Base-by-base conservation (phyloP, 2,113 vertebrate species). In the Cryptotis parvus region DNA sequence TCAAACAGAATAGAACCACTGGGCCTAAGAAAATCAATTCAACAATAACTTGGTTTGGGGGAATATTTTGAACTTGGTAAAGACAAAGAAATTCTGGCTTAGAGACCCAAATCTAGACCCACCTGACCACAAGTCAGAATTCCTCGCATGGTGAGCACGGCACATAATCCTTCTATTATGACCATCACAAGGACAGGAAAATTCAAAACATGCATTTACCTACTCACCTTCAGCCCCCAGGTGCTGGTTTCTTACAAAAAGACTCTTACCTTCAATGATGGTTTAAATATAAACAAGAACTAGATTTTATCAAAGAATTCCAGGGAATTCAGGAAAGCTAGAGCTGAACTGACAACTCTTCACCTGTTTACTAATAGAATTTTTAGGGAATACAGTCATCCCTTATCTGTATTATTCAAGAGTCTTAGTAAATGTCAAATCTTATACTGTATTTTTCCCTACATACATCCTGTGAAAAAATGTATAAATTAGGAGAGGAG, bases 1-100 rank as follows among this genome's bases (percentile, higher is more conserved):
- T 45, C 12, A 77, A 91, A 86, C 43, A 90, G 65, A 95, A 91
- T 81, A 74, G 72, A 89, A 80, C 86, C 29, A 74, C 66, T 45
- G 66, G 79, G 72, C 20, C 15, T 72, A 35, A 83, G 91, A 79
- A 83, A 95, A 92, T 95, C 43, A 77, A 89, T 92, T 88, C 82
- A 76, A 52, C 8, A 79, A 31, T 75, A 33, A 76, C 70, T 87
- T 3, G 0, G 15, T 90, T 58, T 29, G 37, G 22, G 39, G 70
- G 4, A 26, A 3, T 10, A 75, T 18, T 78, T 88, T 68, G 68
- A 83, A 80, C 16, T 83, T 43, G 9, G 41, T 65, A 52, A 75
- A 87, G 63, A 78, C 68, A 69, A 70, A 86, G 63, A 4, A 63
- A 10, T 15, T 72, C 22, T 70, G 43, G 26, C 68, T 81, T 73